Percentiles rank a stretch among this genome's conserved stretches.
These are phyloP conservation scores for Andrena camellia DNA, from an alignment of 2,888 invertebrate genomes.

Conservation along the genomic window DNA sequence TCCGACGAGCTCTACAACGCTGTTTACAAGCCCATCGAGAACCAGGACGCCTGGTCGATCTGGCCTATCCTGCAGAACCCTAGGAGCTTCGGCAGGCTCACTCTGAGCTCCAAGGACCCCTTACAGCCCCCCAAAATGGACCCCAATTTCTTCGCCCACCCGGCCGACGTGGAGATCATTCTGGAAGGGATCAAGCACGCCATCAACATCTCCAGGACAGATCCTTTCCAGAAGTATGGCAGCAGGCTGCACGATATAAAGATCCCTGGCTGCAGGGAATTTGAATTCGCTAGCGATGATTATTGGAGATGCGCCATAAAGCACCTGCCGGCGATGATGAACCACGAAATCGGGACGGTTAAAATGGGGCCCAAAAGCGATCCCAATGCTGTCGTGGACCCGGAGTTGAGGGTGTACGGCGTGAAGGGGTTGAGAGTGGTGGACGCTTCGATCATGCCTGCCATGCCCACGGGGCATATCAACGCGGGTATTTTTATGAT, in stretches of 20 bases:
- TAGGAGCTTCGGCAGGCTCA: slow-evolving; percentile 89
- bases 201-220: slow-evolving; percentile 85
- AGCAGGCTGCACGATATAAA: slow-evolving; percentile 83
- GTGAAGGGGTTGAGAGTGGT: slow-evolving; percentile 86
- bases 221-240: slow-evolving; percentile 85
- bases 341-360: slow-evolving; percentile 88
- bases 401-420: slow-evolving; percentile 86
- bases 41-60: slow-evolving; percentile 85
- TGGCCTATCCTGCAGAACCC: slow-evolving; percentile 91
- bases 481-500: slow-evolving; percentile 88
- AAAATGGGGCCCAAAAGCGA: slow-evolving; percentile 87
- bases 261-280: slow-evolving; percentile 87
- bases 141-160: slow-evolving; percentile 92
- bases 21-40: slow-evolving; percentile 85
- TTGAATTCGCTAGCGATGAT: slow-evolving; percentile 86
- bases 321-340: slow-evolving; percentile 88
- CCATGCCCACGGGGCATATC: slow-evolving; percentile 87
- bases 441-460: slow-evolving; percentile 88
- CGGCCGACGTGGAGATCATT: slow-evolving; percentile 83
- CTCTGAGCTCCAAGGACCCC: slow-evolving; percentile 90
- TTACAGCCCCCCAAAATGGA: slow-evolving; percentile 90
- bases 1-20: slow-evolving; percentile 83
- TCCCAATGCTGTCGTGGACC: slow-evolving; percentile 87
- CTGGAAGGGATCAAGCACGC: slow-evolving; percentile 87
- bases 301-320: slow-evolving; percentile 90